Evolutionary conservation across 2,113 vertebrate genomes (phyloP), one percentile per base, ranked within the genome.

Genomic region (Hippocampus abdominalis): DNA sequence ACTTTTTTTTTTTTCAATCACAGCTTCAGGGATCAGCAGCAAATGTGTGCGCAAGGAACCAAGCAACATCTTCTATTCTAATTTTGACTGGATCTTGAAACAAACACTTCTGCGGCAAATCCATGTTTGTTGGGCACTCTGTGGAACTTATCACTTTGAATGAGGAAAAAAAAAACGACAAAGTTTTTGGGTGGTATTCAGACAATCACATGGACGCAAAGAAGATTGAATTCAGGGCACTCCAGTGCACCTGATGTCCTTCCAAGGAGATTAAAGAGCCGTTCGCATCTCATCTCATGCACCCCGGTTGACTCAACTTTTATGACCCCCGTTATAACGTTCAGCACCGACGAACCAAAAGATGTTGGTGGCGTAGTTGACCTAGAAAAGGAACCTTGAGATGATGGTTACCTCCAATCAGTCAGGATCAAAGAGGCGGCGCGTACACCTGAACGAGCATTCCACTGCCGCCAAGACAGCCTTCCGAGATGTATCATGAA

Each of bases 1-100:
- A 25, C 77, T 63, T 76, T 68, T 67, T 76, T 68, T 67, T 70
- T 72, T 27, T 56, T 1, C 7, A 27, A 78, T 75, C 70, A 39
- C 54, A 65, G 80, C 54, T 77, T 23, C 61, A 72, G 16, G 15
- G 39, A 62, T 40, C 20, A n/a, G 62, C 21, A 64, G 39, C 62
- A 64, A 64, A 44, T 63, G 42, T 64, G 39, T 23, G 39, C 21
- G 62, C 42, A 63, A 44, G 36, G 54, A 13, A 25, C 65, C 53
- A 61, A 57, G 11, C 65, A 2, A 12, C 15, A 60, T 13, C 32
- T 36, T 11, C 9, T 40, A 60, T 69, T 61, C 23, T 36, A 36
- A 67, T 56, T 7, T 49, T 69, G 40, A 59, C 23, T 49, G 44
- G 27, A 65, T 59, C 29, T 40, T 13, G 39, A 66, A 70, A 62